Evolutionary conservation across 2,797 vertebrate species (phyloP).

Genomic region (Dallia pectoralis): DNA sequence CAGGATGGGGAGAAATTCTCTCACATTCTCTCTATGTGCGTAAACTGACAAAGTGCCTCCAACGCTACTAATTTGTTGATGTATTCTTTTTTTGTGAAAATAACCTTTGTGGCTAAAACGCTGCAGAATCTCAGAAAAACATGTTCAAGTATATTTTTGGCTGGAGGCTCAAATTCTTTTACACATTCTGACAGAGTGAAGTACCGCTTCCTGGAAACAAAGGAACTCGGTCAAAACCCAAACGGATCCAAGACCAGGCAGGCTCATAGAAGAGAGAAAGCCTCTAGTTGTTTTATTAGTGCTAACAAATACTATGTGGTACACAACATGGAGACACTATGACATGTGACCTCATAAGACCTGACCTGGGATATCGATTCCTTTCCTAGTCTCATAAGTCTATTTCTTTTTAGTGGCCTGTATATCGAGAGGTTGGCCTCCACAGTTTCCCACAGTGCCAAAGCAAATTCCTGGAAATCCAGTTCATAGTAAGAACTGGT

Average conservation of each 20-base stretch:
- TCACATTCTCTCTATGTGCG: not conserved
- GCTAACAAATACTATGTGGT: conserved; percentile 13
- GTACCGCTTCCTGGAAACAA: conserved; percentile 16
- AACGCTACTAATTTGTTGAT: not conserved
- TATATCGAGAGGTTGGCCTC: conserved; percentile 15
- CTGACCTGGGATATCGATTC: conserved; percentile 12
- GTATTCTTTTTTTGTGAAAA: not conserved
- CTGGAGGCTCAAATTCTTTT: not conserved
- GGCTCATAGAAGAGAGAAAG: not conserved
- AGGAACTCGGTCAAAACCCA: not conserved
- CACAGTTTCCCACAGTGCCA: conserved; percentile 58
- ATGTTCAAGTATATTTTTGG: conserved; percentile 8
- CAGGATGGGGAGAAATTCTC: not conserved
- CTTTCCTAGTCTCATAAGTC: conserved; percentile 42
- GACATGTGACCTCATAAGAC: conserved; percentile 7
- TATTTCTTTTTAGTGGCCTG: not conserved
- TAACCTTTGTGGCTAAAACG: not conserved
- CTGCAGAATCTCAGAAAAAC: conserved; percentile 2
- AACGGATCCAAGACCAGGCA: conserved; percentile 1
- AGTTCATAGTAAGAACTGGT: conserved; percentile 54
- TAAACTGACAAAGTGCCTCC: not conserved
- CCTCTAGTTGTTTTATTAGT: not conserved
- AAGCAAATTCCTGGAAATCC: conserved; percentile 67
- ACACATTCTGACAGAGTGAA: not conserved
- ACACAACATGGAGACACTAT: conserved; percentile 27